Percentiles rank a stretch among this genome's conserved stretches.
These are phyloP conservation scores for Acronicta aceris DNA, from an alignment of 2,888 invertebrate species.

Conservation along the genomic window DNA sequence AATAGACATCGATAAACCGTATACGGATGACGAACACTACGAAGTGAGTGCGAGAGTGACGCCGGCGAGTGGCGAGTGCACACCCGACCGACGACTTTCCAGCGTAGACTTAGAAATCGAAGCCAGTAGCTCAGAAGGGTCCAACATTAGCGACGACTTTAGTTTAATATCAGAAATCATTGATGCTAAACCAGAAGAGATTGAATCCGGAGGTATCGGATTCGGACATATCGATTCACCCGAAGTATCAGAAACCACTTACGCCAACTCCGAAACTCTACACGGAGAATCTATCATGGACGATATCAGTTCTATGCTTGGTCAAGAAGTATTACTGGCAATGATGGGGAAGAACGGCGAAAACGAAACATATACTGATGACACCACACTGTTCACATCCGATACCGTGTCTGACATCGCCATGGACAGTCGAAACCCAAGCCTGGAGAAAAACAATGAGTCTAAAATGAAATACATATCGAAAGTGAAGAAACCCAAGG, in stretches of 20 bases:
- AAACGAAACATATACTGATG: slow-evolving; percentile 92
- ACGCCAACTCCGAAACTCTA: slow-evolving; percentile 91
- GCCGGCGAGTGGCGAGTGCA: slow-evolving; percentile 79
- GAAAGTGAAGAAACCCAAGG: slow-evolving; percentile 84
- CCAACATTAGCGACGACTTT: slow-evolving; percentile 92
- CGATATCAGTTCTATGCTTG: slow-evolving; percentile 93
- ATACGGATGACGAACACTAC: slow-evolving; percentile 84
- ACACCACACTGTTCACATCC: slow-evolving; percentile 91
- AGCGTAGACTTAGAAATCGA: slow-evolving; percentile 86
- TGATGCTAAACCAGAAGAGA: slow-evolving; percentile 84
- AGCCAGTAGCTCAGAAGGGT: slow-evolving; percentile 90
- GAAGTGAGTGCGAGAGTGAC: slow-evolving; percentile 74
- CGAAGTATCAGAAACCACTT: slow-evolving; percentile 93
- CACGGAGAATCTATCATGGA: slow-evolving; percentile 94
- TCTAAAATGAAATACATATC: slow-evolving; percentile 89
- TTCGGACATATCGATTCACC: slow-evolving; percentile 96
- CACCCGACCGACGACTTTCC: slow-evolving; percentile 81
- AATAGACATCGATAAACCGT: slow-evolving; percentile 90
- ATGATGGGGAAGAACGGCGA: slow-evolving; percentile 90
- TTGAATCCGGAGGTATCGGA: slow-evolving; percentile 89
- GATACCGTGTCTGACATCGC: slow-evolving; percentile 87
- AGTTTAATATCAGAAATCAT: slow-evolving; percentile 92
- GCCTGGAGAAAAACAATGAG: slow-evolving; percentile 89
- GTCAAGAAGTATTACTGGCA: slow-evolving; percentile 91
- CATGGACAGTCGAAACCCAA: slow-evolving; percentile 87